phyloP scores from a whole-genome alignment of 2,888 invertebrate species.

The Sphaerophoria rueppellii region DNA sequence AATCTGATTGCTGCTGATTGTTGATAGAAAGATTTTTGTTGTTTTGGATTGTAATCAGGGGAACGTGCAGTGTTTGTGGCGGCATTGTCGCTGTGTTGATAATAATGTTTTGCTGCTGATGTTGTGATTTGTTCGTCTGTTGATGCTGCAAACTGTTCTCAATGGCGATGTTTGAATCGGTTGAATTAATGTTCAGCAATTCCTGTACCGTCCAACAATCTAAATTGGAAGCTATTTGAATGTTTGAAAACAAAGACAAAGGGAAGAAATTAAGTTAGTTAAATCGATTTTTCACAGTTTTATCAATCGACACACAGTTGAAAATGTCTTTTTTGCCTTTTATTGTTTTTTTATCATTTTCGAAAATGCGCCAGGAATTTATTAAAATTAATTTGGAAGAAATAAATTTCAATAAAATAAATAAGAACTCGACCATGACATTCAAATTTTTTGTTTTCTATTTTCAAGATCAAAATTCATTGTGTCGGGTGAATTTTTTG shows the following conservation, averaged over 20 bases:
- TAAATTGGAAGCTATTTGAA: conserved; percentile 78
- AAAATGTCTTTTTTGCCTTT: conserved; percentile 41
- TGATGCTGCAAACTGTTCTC: conserved; percentile 67
- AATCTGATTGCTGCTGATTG: conserved; percentile 58
- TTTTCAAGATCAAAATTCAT: conserved; percentile 37
- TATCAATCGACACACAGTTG: conserved; percentile 6
- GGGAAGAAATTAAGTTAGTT: conserved; percentile 28
- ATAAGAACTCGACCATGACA: conserved; percentile 61
- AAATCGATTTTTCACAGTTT: not conserved
- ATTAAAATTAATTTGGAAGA: conserved; percentile 31
- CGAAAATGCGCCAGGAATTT: not conserved
- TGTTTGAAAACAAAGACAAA: not conserved
- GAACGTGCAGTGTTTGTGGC: conserved; percentile 73
- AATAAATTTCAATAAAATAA: conserved; percentile 66
- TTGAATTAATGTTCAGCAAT: conserved; percentile 79
- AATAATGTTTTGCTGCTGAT: conserved; percentile 76
- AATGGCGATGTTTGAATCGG: conserved; percentile 75
- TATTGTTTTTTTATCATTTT: not conserved
- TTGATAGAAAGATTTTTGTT: conserved; percentile 78
- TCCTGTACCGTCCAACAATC: conserved; percentile 80
- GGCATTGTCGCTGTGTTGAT: conserved; percentile 79
- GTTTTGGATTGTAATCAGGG: conserved; percentile 79
- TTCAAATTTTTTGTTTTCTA: conserved; percentile 50
- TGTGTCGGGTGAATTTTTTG: conserved; percentile 51
- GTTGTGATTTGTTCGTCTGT: conserved; percentile 69